Conservation (phyloP, 2,888 invertebrate genomes). For the Blastobasis adustella region DNA sequence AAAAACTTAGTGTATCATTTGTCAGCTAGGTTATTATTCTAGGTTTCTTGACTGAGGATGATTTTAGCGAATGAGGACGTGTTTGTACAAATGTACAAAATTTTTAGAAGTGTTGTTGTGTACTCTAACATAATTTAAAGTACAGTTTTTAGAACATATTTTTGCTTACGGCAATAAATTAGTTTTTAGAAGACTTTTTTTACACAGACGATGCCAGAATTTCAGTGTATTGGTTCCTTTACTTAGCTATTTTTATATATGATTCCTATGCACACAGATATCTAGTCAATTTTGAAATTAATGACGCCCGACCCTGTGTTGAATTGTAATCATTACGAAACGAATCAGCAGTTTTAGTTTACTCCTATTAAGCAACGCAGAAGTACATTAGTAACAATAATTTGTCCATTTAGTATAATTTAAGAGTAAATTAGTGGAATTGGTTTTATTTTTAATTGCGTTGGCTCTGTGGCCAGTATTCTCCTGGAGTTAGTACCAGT, state of each 20-base stretch:
- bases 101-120: constrained; percentile 55
- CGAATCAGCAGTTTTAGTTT: constrained; percentile 47
- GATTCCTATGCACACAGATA: constrained; percentile 74
- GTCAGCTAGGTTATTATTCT: constrained; percentile 34
- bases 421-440: constrained; percentile 51
- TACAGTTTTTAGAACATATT: constrained; percentile 56
- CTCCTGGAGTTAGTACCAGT: constrained; percentile 42
- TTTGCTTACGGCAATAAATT: constrained; percentile 62
- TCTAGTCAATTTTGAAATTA: constrained; percentile 75
- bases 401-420: constrained; percentile 66
- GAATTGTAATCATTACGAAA: constrained; percentile 32
- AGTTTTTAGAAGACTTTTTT: constrained; percentile 49
- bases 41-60: constrained; percentile 54
- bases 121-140: constrained; percentile 64
- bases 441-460: constrained; percentile 38
- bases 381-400: constrained; percentile 53
- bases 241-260: constrained; percentile 67
- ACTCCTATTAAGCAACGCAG: constrained; percentile 42
- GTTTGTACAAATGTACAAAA: constrained; percentile 70
- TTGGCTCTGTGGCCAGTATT: constrained; percentile 59
- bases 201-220: constrained; percentile 59
- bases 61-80: constrained; percentile 43
- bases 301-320: constrained; percentile 58
- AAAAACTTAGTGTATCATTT: constrained; percentile 31
- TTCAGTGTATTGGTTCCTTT: constrained; percentile 70